Conservation (phyloP, 2,797 vertebrate genomes). For the Helicolenus hilgendorfi region DNA sequence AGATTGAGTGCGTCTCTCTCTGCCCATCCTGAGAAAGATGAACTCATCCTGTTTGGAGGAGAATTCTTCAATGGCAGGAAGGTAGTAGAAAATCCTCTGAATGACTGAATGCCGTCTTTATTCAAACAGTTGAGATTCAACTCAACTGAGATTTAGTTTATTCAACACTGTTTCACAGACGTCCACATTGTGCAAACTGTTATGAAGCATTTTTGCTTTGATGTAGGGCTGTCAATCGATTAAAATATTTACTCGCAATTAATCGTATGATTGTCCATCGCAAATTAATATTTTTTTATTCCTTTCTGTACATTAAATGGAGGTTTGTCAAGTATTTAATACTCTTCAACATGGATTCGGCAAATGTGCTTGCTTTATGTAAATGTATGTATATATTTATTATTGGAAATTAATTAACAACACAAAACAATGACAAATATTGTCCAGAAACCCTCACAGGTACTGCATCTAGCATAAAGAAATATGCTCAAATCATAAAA, state of each 20-base stretch:
- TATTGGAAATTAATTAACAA: too few relatives aligned
- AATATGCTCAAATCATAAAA: too few relatives aligned
- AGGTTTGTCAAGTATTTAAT: too few relatives aligned
- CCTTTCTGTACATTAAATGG: too few relatives aligned
- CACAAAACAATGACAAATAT: too few relatives aligned
- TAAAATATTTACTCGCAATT: background rate
- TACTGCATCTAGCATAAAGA: too few relatives aligned
- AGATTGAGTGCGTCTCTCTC: constrained; percentile 95
- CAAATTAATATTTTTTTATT: too few relatives aligned
- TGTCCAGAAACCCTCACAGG: too few relatives aligned
- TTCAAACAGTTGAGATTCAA: background rate
- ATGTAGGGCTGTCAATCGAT: background rate
- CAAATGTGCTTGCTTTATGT: too few relatives aligned
- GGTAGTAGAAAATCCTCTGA: constrained; percentile 24
- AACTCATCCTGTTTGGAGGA: constrained; percentile 97
- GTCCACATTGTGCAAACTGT: background rate
- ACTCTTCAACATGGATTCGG: too few relatives aligned
- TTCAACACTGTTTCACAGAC: background rate
- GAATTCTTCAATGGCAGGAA: constrained; percentile 98
- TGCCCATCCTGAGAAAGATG: constrained; percentile 95
- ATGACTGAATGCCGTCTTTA: background rate
- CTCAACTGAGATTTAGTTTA: background rate
- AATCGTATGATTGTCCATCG: too few relatives aligned
- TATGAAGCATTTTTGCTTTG: background rate
- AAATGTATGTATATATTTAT: too few relatives aligned